A percentile compares a stretch with the other conserved stretches of the same genome.
Evolutionary conservation across 2,888 invertebrate genomes (phyloP).

Genomic region (Cerastis leucographa): DNA sequence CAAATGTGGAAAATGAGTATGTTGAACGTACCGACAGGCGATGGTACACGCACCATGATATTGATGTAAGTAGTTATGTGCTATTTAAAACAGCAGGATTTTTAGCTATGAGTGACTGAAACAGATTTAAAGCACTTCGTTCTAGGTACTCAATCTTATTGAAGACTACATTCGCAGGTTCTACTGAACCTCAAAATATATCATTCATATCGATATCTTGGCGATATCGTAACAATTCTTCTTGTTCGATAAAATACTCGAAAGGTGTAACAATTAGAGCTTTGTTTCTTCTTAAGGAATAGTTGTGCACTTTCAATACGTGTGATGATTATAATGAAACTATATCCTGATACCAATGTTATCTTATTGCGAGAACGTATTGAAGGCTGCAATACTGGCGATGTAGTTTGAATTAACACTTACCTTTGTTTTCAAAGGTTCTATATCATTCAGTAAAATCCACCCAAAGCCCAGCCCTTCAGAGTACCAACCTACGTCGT

Average conservation of each 20-base stretch:
- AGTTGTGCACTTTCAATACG: slow-evolving; percentile 21
- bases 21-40: slow-evolving; percentile 32
- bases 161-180: slow-evolving; percentile 19
- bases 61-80: slow-evolving; percentile 4
- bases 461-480: slow-evolving; percentile 31
- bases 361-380: not conserved
- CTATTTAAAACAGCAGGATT: not conserved
- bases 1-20: slow-evolving; percentile 40
- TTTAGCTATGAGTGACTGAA: slow-evolving; percentile 11
- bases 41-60: slow-evolving; percentile 20
- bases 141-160: slow-evolving; percentile 27
- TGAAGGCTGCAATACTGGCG: not conserved
- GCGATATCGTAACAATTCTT: slow-evolving; percentile 18
- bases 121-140: slow-evolving; percentile 8
- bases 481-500: slow-evolving; percentile 36
- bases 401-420: slow-evolving; percentile 42
- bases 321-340: not conserved
- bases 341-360: not conserved
- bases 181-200: too few species aligned
- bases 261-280: slow-evolving; percentile 23
- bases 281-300: slow-evolving; percentile 47
- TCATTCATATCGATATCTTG: slow-evolving; percentile 36
- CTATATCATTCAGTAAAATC: slow-evolving; percentile 47
- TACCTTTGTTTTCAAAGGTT: slow-evolving; percentile 54
- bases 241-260: slow-evolving; percentile 31